Evolutionary conservation across 2,113 vertebrate genomes (phyloP), one percentile per base, ranked within the genome.

Genomic region (Coracopsis vasa): DNA sequence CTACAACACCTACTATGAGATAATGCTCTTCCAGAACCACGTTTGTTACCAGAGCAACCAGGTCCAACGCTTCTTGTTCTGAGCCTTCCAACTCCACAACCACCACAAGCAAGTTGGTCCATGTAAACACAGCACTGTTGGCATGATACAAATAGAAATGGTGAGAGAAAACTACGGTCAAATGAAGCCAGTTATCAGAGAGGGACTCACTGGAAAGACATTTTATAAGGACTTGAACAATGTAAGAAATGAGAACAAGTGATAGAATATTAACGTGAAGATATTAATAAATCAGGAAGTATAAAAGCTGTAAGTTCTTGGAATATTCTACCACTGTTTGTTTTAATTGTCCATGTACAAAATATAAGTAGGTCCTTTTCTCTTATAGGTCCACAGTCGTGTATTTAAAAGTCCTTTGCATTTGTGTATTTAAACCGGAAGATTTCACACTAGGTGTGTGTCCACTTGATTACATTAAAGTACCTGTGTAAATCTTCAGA

Each of bases 31-130:
- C 99, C 96, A 99, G 97, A 53, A 99, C 99, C 27, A 99, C 99
- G 0, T 99, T 99, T 2, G 99, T 99, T 91, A 99, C 99, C 97
- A 99, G 96, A 0, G 99, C 98, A 4, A 99, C 99, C 83, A 99
- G 98, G 96, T 99, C 99, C 97, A 99, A 95, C 0, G 99, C 99
- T 12, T 99, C 99, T 97, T 99, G 99, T 95, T 99, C 99, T 0
- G 98, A 98, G n/a, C 99, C 99, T 20, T 99, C 99, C 94, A 99
- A 97, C 96, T 99, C 99, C 94, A 99, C 99, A 54, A 99, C 99
- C 88, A 99, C 99, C 94, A 99, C 99, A 23, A 99, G 98, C 92
- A 99, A 98, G 97, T 99, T 99, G 67, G 99, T 99, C 99, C 99
- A 99, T 0, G 99, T 99, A 96, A 99, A 99, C 92, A 99, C 99